These are phyloP conservation scores for Tetragnatha montana DNA, from an alignment of 2,888 invertebrate species.

Conservation along the genomic window DNA sequence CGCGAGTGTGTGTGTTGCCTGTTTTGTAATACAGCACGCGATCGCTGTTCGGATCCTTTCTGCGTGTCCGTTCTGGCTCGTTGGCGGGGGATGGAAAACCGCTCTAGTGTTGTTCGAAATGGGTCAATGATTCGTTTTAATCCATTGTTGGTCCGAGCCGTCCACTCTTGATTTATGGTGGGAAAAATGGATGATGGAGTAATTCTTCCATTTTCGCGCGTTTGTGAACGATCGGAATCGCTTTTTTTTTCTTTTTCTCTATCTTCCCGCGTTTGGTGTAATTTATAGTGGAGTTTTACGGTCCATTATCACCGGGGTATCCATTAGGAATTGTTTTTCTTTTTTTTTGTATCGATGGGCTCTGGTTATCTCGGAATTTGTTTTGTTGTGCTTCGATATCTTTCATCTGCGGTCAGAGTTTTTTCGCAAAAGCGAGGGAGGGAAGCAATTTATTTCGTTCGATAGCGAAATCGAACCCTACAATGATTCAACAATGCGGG, in stretches of 20 bases:
- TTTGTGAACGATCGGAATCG: slow-evolving; percentile 7
- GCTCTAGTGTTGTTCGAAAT: slow-evolving; percentile 50
- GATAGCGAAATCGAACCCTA: too few species aligned
- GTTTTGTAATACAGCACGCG: background rate
- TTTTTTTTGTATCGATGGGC: too few species aligned
- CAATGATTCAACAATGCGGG: too few species aligned
- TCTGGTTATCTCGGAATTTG: too few species aligned
- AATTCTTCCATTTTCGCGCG: slow-evolving; percentile 33
- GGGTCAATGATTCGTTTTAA: slow-evolving; percentile 66
- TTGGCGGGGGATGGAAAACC: slow-evolving; percentile 45
- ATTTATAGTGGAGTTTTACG: background rate
- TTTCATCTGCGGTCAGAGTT: too few species aligned
- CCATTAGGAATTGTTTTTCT: background rate
- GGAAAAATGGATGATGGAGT: slow-evolving; percentile 34
- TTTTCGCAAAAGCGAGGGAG: too few species aligned
- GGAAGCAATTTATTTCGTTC: too few species aligned
- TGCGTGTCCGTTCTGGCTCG: slow-evolving; percentile 44
- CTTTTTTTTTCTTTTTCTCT: background rate
- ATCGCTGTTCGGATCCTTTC: slow-evolving; percentile 1
- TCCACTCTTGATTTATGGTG: slow-evolving; percentile 24
- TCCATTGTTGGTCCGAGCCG: slow-evolving; percentile 50
- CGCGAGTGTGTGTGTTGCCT: too few species aligned
- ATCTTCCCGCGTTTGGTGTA: background rate
- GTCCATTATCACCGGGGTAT: background rate
- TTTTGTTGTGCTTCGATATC: too few species aligned